Evolutionary conservation across 2,113 vertebrate species (phyloP).

Genomic region (Microcebus jonahi): DNA sequence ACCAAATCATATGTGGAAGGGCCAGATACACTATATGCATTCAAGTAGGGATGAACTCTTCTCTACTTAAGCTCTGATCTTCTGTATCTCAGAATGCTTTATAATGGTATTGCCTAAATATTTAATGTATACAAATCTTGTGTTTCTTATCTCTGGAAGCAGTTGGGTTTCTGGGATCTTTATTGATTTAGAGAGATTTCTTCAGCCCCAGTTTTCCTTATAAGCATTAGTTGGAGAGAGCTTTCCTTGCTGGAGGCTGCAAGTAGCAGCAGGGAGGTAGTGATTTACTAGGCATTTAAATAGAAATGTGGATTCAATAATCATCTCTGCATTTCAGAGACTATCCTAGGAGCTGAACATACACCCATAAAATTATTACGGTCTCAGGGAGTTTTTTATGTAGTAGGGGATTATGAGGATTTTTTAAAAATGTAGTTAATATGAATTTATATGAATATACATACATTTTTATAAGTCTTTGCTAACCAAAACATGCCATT

Average conservation of each 20-base stretch:
- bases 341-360: neutral
- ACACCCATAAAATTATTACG: neutral
- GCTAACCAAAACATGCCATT: constrained; percentile 77
- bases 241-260: neutral
- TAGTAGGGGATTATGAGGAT: neutral
- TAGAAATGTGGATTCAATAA: neutral
- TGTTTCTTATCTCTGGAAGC: neutral
- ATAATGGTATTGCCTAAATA: neutral
- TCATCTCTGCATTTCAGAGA: neutral
- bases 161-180: neutral
- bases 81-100: neutral
- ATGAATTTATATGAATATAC: constrained; percentile 69
- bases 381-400: constrained; percentile 23
- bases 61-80: neutral
- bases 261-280: neutral
- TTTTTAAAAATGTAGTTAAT: neutral
- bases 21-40: neutral
- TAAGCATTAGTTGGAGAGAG: neutral
- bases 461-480: constrained; percentile 69
- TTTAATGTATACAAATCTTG: neutral
- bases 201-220: neutral
- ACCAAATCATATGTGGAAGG: neutral
- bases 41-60: neutral
- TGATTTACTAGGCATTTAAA: neutral
- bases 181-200: neutral